Evolutionary conservation across 2,888 invertebrate genomes (phyloP).

Genomic region (Chrysina gloriosa): DNA sequence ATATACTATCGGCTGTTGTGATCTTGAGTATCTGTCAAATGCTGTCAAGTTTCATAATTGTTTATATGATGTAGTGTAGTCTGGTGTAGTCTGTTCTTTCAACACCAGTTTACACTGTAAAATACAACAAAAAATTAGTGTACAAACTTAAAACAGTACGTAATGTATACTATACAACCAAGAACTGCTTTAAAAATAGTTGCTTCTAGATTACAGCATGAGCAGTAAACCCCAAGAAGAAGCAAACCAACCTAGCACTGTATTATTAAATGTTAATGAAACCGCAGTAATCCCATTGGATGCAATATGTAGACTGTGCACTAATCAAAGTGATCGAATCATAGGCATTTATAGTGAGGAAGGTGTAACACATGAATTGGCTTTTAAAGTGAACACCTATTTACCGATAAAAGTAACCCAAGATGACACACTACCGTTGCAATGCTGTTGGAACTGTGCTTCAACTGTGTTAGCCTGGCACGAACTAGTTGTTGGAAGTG

Average conservation of each 20-base stretch:
- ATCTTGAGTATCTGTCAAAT: neutral
- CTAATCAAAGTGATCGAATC: constrained; percentile 52
- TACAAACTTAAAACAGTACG: too few species aligned
- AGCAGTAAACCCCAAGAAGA: constrained; percentile 22
- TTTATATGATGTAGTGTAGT: constrained; percentile 1
- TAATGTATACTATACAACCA: neutral
- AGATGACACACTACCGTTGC: constrained; percentile 69
- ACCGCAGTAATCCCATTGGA: constrained; percentile 38
- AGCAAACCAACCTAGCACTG: constrained; percentile 5
- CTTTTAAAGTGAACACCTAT: constrained; percentile 73
- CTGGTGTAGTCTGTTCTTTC: constrained; percentile 28
- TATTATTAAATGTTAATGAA: constrained; percentile 32
- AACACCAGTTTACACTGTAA: constrained; percentile 14
- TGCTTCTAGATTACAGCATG: constrained; percentile 14
- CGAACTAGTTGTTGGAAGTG: constrained; percentile 69
- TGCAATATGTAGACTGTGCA: constrained; percentile 49
- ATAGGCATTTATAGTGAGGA: constrained; percentile 74
- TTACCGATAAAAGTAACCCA: constrained; percentile 72
- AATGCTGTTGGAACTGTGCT: constrained; percentile 75
- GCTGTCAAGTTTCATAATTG: too few species aligned
- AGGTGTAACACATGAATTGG: constrained; percentile 70
- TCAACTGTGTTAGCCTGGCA: constrained; percentile 75
- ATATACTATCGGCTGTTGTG: too few species aligned
- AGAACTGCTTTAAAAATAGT: neutral
- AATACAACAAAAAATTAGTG: neutral